Evolutionary conservation across 2,797 vertebrate genomes (phyloP).

Genomic region (Gallinago nigripennis): DNA sequence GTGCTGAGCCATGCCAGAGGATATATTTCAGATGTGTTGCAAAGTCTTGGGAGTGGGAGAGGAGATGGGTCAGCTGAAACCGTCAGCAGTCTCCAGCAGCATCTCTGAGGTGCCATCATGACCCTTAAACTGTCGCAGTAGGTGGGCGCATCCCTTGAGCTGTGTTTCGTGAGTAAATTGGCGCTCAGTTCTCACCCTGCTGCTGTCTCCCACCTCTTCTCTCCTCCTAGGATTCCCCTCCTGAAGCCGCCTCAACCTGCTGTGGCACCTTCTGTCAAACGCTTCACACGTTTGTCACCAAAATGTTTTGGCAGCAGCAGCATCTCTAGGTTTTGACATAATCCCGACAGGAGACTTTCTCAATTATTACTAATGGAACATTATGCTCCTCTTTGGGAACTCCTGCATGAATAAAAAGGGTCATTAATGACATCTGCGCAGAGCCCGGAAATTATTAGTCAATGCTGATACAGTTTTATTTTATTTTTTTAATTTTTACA

Average conservation of each 20-base stretch:
- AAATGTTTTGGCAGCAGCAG: constrained; percentile 83
- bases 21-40: neutral
- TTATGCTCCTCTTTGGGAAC: constrained; percentile 77
- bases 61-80: neutral
- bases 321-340: constrained; percentile 82
- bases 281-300: constrained; percentile 73
- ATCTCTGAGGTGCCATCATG: neutral
- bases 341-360: constrained; percentile 77
- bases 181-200: neutral
- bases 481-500: constrained; percentile 60
- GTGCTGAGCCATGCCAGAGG: neutral
- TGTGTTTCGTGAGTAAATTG: neutral
- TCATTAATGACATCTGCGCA: constrained; percentile 78
- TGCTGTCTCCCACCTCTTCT: constrained; percentile 26
- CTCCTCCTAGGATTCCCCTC: constrained; percentile 46
- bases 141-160: neutral
- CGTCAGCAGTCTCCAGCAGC: neutral
- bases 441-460: constrained; percentile 78
- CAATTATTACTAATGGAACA: constrained; percentile 84
- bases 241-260: constrained; percentile 61
- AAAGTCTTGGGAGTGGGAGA: neutral
- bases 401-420: constrained; percentile 83
- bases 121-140: neutral
- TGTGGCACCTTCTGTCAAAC: constrained; percentile 76
- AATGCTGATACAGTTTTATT: constrained; percentile 66